Base-by-base conservation (phyloP, 2,113 vertebrate genomes). In the Globicephala melas region DNA sequence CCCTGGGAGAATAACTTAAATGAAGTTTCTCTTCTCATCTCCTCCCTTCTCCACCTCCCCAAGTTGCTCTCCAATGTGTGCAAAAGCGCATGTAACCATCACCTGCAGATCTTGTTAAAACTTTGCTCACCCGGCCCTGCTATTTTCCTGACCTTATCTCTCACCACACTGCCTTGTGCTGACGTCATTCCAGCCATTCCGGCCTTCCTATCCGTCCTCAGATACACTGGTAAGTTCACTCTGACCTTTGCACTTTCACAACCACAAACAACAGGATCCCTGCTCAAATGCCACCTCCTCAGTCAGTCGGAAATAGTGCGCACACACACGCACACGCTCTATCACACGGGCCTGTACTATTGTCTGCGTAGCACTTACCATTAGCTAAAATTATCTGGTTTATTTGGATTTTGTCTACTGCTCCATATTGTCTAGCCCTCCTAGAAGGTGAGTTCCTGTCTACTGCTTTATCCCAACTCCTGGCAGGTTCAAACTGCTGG, bases 321-420 rank as follows among this genome's bases (percentile, higher is more conserved):
- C 18, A 2, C 38, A 53, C 76, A 44, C 47, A 83, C 10, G 25
- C 26, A 47, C 67, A 53, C 8, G 4, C n/a, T 70, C 81, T 53
- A 53, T 74, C 90, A 79, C 55, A 60, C 20, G 18, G 89, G 62
- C 86, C 62, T 92, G 85, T 53, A 74, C 79, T 71, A 86, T 60
- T 82, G 67, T 76, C 86, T 79, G 50, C 62, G 6, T 10, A 80
- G 89, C 18, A 81, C 28, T 76, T 84, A 76, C 23, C 53, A 31
- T 36, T 50, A 21, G 47, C 67, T 60, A 92, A 89, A 97, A 89
- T 81, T 58, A 88, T 58, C 82, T 73, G 73, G 36, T 47, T 94
- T 73, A 31, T 41, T 94, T 96, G 89, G 67, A 77, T 79, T 91
- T 74, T 82, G 62, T 50, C 79, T 94, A 63, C 60, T 71, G 31